Conservation (phyloP, 2,888 invertebrate species). For the Rosalia funebris region DNA sequence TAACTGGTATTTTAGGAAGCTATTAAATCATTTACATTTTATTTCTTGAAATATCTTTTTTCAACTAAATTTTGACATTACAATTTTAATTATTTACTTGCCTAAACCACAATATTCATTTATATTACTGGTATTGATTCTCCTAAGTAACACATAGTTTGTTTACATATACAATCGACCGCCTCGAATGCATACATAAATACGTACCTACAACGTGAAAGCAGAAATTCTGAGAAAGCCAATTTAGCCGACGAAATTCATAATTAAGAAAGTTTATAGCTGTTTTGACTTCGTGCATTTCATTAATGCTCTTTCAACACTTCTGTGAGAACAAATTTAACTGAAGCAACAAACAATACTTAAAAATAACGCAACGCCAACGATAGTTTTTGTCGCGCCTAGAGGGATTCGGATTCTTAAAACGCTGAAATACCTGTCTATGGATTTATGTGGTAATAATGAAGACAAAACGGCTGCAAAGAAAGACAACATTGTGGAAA, state of each 20-base stretch:
- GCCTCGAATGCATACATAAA: too few species aligned
- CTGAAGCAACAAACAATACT: slow-evolving; percentile 12
- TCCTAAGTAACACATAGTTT: too few species aligned
- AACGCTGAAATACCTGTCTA: slow-evolving; percentile 18
- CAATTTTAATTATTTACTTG: too few species aligned
- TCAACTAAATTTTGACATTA: too few species aligned
- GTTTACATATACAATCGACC: too few species aligned
- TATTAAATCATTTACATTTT: too few species aligned
- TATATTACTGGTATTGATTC: too few species aligned
- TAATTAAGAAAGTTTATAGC: slow-evolving; percentile 7
- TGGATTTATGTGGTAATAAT: slow-evolving; percentile 41
- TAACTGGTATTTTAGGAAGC: too few species aligned
- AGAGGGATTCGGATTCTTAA: slow-evolving; percentile 13
- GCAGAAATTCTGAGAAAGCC: not conserved
- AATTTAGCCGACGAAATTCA: not conserved
- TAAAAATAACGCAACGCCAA: slow-evolving; percentile 18
- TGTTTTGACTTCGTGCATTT: slow-evolving; percentile 2
- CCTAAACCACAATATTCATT: too few species aligned
- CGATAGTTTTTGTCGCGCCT: not conserved
- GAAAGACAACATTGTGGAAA: slow-evolving; percentile 45
- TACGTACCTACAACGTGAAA: too few species aligned
- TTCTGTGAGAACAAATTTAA: slow-evolving; percentile 5
- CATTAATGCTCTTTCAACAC: slow-evolving; percentile 10
- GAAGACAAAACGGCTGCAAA: slow-evolving; percentile 40
- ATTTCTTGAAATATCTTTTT: too few species aligned